Evolutionary conservation across 2,888 invertebrate species (phyloP), one percentile per base, ranked within the genome.

Genomic region (Papilio gigon): DNA sequence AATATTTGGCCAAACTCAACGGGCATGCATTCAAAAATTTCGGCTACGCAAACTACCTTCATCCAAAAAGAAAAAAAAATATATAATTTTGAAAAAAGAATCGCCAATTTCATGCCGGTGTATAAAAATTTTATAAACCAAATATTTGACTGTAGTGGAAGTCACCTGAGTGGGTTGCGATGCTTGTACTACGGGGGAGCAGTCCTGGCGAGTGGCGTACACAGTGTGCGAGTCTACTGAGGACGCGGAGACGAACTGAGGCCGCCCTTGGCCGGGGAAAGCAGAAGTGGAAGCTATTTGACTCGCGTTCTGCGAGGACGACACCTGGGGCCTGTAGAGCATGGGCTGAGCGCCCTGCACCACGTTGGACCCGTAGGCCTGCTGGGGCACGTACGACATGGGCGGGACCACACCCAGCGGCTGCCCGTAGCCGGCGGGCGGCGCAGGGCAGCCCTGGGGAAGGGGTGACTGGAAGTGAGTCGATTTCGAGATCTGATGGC

Each of bases 171-270:
- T 60, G 25, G 64, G 25, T n/a, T 68, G 68, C 44, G 63, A 22
- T 9, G 67, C 22, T 47, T 75, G 77, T 37, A 77, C 75, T 56
- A 78, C 77, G 30, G 84, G 73, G 70, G 84, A 80, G 71, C 86
- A 84, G 67, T 88, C 88, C 64, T 84, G 86, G 8, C 85, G 76
- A 71, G 86, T 78, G 72, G 84, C 84, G 73, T 85, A 85, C 60
- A 81, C 65, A 12, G 53, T 53, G 65, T 75, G 81, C 37, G 81
- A 77, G 74, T 84, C 83, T 77, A 81, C 73, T 22, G 80, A 75
- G 70, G 77, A 66, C 68, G 83, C 80, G 3, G 81, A 78, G 65
- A 76, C 77, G 76, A 79, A 78, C 68, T 81, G 82, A 6, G 84
- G 82, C 27, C 82, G 73, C 35, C 71, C 42, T 61, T 70, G 73